Percentiles rank a stretch among this genome's conserved stretches.
Conservation (phyloP, 2,888 invertebrate genomes). For the Mechanitis mazaeus region DNA sequence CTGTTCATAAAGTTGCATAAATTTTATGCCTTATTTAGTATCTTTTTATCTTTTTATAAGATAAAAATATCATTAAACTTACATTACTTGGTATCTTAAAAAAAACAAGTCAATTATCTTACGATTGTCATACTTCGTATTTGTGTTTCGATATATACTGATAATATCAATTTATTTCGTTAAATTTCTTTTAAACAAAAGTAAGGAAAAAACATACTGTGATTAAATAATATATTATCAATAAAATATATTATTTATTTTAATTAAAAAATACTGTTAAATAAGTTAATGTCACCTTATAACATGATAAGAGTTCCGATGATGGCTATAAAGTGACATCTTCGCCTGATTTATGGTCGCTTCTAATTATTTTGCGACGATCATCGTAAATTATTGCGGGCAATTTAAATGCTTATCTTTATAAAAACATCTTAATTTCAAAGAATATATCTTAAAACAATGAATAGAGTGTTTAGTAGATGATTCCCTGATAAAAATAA, state of each 20-base stretch:
- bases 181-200: no score
- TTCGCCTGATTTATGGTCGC: constrained; percentile 40
- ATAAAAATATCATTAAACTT: no score
- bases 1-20: no score
- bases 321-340: constrained; percentile 10
- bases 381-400: constrained; percentile 37
- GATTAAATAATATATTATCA: no score
- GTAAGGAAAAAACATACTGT: no score
- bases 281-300: not conserved
- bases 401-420: constrained; percentile 26
- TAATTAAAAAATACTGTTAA: not conserved
- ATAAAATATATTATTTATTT: not conserved
- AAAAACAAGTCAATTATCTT: not conserved
- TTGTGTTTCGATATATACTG: no score
- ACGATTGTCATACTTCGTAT: not conserved
- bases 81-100: not conserved
- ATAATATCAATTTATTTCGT: no score
- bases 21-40: no score
- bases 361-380: constrained; percentile 48
- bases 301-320: constrained; percentile 1
- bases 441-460: no score
- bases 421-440: constrained; percentile 22
- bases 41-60: no score
- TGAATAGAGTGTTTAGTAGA: no score
- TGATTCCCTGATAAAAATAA: no score